phyloP scores from a whole-genome alignment of 2,888 invertebrate species.

The Andrena dorsata region DNA sequence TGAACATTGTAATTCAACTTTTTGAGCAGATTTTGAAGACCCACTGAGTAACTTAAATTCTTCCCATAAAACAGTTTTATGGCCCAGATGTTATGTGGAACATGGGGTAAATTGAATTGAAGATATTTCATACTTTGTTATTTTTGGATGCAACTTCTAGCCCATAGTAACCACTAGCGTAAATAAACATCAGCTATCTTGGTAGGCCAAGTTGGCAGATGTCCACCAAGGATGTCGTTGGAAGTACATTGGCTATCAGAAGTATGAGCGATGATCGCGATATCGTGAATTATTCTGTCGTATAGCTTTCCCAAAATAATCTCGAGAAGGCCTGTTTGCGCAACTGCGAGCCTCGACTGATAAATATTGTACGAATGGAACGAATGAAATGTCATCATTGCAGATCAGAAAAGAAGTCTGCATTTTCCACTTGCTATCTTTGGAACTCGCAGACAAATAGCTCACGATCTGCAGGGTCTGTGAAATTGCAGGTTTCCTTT shows the following conservation, averaged over 20 bases:
- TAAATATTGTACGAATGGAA: not conserved
- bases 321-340: slow-evolving; percentile 3
- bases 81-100: no score
- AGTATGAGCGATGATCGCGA: slow-evolving; percentile 44
- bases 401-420: not conserved
- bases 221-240: slow-evolving; percentile 39
- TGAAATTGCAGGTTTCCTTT: no score
- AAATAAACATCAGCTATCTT: slow-evolving; percentile 45
- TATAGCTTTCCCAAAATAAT: slow-evolving; percentile 36
- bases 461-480: no score
- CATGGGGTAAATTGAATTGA: no score
- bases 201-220: slow-evolving; percentile 46
- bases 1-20: no score
- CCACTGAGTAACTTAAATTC: no score
- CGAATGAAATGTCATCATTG: not conserved
- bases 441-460: no score
- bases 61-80: no score
- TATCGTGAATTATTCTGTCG: slow-evolving; percentile 34
- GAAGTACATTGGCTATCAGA: slow-evolving; percentile 24
- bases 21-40: no score
- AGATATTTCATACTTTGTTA: not conserved
- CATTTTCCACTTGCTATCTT: not conserved
- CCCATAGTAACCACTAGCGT: slow-evolving; percentile 8
- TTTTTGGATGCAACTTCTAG: not conserved
- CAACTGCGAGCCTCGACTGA: not conserved